Conservation (phyloP, 1,140 invertebrate species). For the Papilio aristodemus region DNA sequence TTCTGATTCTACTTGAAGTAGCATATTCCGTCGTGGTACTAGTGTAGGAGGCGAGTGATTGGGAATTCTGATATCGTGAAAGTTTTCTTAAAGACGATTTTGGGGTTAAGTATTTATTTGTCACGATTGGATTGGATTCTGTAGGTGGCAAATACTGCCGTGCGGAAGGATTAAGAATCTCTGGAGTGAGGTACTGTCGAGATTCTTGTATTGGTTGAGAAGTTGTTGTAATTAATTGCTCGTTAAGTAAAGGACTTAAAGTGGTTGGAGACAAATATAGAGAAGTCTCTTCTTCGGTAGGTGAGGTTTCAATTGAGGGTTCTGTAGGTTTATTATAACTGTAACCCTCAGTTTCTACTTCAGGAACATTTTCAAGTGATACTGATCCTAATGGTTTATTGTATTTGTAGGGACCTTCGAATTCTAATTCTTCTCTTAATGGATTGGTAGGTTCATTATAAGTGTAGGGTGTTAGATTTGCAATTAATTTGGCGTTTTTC, state of each 20-base stretch:
- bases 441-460: conserved; percentile 48
- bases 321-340: conserved; percentile 47
- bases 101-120: conserved; percentile 58
- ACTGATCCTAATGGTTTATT: conserved; percentile 40
- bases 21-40: conserved; percentile 37
- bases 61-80: conserved; percentile 46
- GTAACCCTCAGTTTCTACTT: conserved; percentile 41
- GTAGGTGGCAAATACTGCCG: conserved; percentile 55
- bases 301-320: conserved; percentile 16
- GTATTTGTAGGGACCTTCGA: conserved; percentile 45
- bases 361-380: conserved; percentile 30
- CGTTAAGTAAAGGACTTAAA: conserved; percentile 36
- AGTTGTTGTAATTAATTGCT: conserved; percentile 30
- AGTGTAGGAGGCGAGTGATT: conserved; percentile 45
- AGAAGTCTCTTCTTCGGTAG: conserved; percentile 37
- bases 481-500: conserved; percentile 53
- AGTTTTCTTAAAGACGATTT: conserved; percentile 34
- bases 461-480: conserved; percentile 55
- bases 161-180: conserved; percentile 53
- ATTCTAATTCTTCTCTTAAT: conserved; percentile 33
- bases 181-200: conserved; percentile 45
- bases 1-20: conserved; percentile 23
- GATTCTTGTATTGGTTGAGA: conserved; percentile 44
- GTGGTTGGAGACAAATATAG: conserved; percentile 49
- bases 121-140: conserved; percentile 40